A percentile compares a stretch with the other conserved stretches of the same genome.
phyloP scores from a whole-genome alignment of 1,140 invertebrate genomes.

The Pantala flavescens region DNA sequence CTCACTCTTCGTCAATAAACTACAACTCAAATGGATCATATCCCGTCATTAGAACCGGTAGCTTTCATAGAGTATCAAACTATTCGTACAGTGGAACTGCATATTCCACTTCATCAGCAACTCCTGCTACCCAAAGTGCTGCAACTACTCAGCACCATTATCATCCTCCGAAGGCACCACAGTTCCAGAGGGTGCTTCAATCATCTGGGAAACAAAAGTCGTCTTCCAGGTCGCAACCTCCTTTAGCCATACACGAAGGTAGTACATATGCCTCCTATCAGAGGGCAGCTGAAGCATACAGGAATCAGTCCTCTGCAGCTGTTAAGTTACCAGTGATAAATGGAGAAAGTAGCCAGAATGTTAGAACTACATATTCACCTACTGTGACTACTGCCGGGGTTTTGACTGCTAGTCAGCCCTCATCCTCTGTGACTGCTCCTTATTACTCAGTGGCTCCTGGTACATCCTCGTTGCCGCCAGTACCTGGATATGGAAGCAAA shows the following conservation, averaged over 20 bases:
- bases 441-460: not conserved
- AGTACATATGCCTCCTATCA: not conserved
- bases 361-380: not conserved
- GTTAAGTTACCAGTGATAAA: not conserved
- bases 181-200: not conserved
- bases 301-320: not conserved
- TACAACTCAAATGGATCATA: slow-evolving; percentile 21
- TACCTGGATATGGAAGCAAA: not conserved
- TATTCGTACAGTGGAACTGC: not conserved
- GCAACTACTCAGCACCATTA: not conserved
- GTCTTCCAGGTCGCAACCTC: not conserved
- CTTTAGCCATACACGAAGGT: not conserved
- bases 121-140: not conserved
- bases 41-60: not conserved
- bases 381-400: not conserved
- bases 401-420: not conserved
- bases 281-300: not conserved
- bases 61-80: not conserved
- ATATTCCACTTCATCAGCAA: not conserved
- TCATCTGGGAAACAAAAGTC: not conserved
- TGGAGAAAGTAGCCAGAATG: not conserved
- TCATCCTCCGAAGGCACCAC: not conserved
- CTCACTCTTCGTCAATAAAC: slow-evolving; percentile 20
- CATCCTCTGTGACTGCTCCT: not conserved
- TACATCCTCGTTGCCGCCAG: not conserved